Base-by-base conservation (phyloP, 2,797 vertebrate species). In the Neosilurus mollespiculum region DNA sequence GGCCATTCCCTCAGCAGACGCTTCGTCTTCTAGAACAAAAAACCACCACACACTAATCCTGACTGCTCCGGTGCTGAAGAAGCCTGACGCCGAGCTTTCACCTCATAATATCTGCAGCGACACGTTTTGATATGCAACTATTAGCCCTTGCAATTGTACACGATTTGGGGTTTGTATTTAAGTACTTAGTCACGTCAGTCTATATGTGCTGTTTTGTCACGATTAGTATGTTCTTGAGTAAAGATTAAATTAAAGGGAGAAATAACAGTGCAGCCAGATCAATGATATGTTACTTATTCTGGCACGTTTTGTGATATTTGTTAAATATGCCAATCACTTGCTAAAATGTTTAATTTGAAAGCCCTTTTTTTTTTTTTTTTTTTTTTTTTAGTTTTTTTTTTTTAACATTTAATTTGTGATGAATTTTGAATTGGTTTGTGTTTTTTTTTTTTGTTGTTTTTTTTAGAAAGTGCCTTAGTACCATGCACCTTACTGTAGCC, bases 1-100 rank as follows among this genome's bases (percentile, higher is more conserved):
- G 95, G 96, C 53, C 96, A 98, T 86, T 51, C 92, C 43, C 89
- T 84, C 83, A 93, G 93, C 86, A 92, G 88, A 88, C 94, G 94
- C 85, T 99, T 99, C 81, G 86, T 91, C 85, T 99, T 95, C 89
- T 95, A 93, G 81, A 71, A 43, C 12, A 59, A 3, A 59, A 59
- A 20, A 2, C 5, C 26, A 82, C 84, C 34, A 7, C n/a, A 43
- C 43, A 37, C 30, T 71, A 78, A 71, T 51, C 8, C 56, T 22
- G 51, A 2, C 65, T 51, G 64, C 65, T 22, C 15, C 3, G 16
- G 12, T 43, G n/a, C 54, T 70, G 24, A 67, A 56, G n/a, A 80
- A 8, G 26, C 43, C 10, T 26, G n/a, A 80, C 3, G 20, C 43
- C 10, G 22, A 20, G 12, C 10, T 61, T 78, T 61, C 15, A 54